Conservation (phyloP, 1,140 invertebrate genomes). For the Drosophila kanapiae region DNA sequence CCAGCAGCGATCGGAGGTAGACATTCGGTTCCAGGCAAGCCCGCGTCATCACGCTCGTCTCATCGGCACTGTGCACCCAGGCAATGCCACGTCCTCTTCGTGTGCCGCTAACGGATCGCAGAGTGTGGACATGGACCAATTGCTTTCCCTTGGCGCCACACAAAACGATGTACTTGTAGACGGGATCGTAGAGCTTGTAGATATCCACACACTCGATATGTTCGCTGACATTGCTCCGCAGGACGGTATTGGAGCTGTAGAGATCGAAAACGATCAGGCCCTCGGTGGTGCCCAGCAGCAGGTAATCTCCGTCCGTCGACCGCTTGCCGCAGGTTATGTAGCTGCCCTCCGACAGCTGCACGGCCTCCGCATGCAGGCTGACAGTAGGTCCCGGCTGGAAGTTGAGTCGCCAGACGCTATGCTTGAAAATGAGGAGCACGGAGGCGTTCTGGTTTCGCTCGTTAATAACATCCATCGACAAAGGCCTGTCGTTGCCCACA, state of each 20-base stretch:
- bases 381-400: constrained; percentile 10
- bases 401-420: constrained; percentile 44
- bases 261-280: constrained; percentile 76
- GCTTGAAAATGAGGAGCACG: constrained; percentile 57
- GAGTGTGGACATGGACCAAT: constrained; percentile 62
- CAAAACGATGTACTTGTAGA: constrained; percentile 71
- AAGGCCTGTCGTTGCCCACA: constrained; percentile 18
- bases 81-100: constrained; percentile 19
- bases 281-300: constrained; percentile 68
- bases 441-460: constrained; percentile 23
- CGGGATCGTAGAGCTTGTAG: constrained; percentile 49
- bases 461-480: constrained; percentile 34
- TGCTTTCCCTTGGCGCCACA: constrained; percentile 62
- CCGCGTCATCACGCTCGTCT: constrained; percentile 15
- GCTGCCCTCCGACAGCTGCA: constrained; percentile 30
- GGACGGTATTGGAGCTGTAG: constrained; percentile 17
- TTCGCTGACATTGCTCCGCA: constrained; percentile 78
- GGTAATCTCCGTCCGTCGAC: constrained; percentile 59
- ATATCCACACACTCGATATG: constrained; percentile 75
- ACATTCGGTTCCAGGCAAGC: constrained; percentile 58
- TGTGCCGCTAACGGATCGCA: constrained; percentile 26
- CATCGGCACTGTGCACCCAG: constrained; percentile 61
- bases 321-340: constrained; percentile 67
- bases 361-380: constrained; percentile 7
- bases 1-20: constrained; percentile 51